Evolutionary conservation across 2,888 invertebrate species (phyloP).

Genomic region (Bombyx huttoni): DNA sequence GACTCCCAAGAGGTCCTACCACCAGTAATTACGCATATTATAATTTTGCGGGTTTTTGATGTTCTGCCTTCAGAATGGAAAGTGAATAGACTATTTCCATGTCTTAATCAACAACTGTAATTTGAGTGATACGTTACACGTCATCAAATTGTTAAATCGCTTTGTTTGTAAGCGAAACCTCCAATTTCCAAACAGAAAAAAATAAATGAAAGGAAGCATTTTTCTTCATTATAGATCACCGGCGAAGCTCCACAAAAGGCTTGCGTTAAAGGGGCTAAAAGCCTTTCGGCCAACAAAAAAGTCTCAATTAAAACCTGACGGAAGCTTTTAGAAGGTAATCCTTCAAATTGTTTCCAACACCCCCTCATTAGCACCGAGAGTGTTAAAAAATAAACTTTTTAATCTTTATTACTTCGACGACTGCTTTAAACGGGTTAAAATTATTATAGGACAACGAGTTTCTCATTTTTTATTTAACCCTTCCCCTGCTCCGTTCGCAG

Average conservation of each 20-base stretch:
- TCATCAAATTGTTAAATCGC: background rate
- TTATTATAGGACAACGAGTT: conserved; percentile 59
- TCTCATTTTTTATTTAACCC: conserved; percentile 60
- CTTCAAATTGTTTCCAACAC: conserved; percentile 73
- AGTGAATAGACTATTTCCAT: background rate
- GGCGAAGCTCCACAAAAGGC: conserved; percentile 49
- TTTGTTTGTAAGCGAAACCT: background rate
- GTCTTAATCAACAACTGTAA: background rate
- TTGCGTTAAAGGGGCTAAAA: conserved; percentile 64
- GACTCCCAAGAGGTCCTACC: no score
- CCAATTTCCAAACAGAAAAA: conserved; percentile 5
- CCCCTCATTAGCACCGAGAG: conserved; percentile 72
- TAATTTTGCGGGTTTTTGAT: no score
- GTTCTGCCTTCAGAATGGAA: background rate
- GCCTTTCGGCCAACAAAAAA: conserved; percentile 67
- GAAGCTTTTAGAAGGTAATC: conserved; percentile 74
- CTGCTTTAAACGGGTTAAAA: conserved; percentile 68
- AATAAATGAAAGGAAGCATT: conserved; percentile 18
- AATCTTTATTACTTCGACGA: conserved; percentile 69
- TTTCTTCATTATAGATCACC: conserved; percentile 67
- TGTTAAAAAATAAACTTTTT: conserved; percentile 73
- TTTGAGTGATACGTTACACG: background rate
- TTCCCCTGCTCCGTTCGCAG: conserved; percentile 46
- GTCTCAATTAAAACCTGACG: conserved; percentile 73
- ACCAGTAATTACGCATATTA: no score